Conservation (phyloP, 2,797 vertebrate species). For the Myotis findleyi region DNA sequence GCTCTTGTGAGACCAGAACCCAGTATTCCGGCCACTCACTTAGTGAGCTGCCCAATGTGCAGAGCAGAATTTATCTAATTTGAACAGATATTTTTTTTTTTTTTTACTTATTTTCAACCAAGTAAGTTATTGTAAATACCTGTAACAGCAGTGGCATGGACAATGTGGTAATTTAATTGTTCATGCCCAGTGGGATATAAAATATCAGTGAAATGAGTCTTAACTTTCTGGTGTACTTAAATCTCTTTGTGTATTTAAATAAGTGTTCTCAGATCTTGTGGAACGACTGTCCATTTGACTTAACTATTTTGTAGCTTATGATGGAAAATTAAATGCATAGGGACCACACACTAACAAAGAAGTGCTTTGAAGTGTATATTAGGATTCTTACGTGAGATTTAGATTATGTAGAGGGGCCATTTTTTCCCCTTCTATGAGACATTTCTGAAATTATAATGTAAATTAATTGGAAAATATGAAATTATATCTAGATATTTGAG, state of each 20-base stretch:
- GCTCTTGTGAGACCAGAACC: neutral
- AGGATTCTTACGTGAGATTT: constrained; percentile 56
- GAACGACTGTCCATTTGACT: constrained; percentile 12
- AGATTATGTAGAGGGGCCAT: neutral
- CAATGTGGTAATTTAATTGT: constrained; percentile 9
- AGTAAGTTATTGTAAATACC: constrained; percentile 23
- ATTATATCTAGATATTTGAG: constrained; percentile 38
- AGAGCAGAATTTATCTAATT: constrained; percentile 36
- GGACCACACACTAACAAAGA: constrained; percentile 45
- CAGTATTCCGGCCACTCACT: neutral
- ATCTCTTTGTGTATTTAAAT: constrained; percentile 46
- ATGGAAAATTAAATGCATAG: constrained; percentile 54
- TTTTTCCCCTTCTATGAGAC: neutral
- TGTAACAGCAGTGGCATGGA: neutral
- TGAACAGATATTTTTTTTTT: constrained; percentile 35
- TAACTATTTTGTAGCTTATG: neutral
- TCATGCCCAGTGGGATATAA: neutral
- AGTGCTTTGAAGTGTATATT: constrained; percentile 47
- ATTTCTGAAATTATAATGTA: constrained; percentile 55
- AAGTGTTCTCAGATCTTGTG: constrained; percentile 34
- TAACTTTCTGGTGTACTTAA: constrained; percentile 37
- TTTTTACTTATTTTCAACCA: constrained; percentile 44
- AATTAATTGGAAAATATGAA: constrained; percentile 59
- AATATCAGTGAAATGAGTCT: constrained; percentile 20
- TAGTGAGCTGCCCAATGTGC: neutral